Evolutionary conservation across 2,888 invertebrate genomes (phyloP), one percentile per base, ranked within the genome.

Genomic region (Ectropis crepuscularia): DNA sequence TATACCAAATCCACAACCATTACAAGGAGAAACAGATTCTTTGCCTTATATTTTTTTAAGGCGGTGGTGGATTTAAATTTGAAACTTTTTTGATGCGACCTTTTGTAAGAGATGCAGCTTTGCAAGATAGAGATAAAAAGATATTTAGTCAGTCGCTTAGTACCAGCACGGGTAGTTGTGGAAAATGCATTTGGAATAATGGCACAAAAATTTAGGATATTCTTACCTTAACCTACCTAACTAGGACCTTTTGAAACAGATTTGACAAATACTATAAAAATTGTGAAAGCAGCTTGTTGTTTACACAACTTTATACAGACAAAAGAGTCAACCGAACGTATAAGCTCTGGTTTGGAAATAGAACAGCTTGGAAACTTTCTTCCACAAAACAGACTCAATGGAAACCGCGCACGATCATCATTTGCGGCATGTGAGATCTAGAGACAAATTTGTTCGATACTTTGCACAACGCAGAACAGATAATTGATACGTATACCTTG

Each of bases 171-270:
- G 8, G 64, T 64, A 51, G 64, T 68, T 49, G 67, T 68, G 43
- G 62, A 68, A 64, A 50, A 50, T 62, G 64, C 64, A 12, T 68
- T 68, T 68, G 67, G 64, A 51, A 68, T 68, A 64, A 49, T 68
- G 57, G 61, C 67, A 64, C 67, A 68, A 12, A 68, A 64, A 28
- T 68, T 64, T 61, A 62, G 67, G 57, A 64, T 64, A 10, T 64
- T 63, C 50, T 45, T 61, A n/a, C n/a, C n/a, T n/a, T n/a, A n/a
- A n/a, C n/a, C n/a, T n/a, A n/a, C n/a, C n/a, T n/a, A n/a, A n/a
- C n/a, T n/a, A 53, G 46, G 67, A 37, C 61, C 61, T 38, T 58
- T 63, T 10, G 63, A 63, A 63, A 63, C 63, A 63, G 63, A 63
- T 58, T 63, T 63, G 49, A 63, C 12, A 48, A 57, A 63, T 11